Evolutionary conservation across 2,888 invertebrate genomes (phyloP).

Genomic region (Laspeyria flexula): DNA sequence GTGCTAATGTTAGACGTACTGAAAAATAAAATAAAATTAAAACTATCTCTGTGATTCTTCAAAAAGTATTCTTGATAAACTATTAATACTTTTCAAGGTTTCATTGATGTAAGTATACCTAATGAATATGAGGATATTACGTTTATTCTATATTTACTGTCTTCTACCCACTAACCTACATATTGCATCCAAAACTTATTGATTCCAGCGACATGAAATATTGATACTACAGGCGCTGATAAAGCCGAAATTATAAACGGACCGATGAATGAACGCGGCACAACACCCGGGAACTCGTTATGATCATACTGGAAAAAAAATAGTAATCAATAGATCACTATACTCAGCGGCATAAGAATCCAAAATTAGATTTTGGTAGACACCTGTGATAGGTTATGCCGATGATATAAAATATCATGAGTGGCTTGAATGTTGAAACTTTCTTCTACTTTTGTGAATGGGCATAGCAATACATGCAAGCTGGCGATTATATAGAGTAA

Average conservation of each 20-base stretch:
- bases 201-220: conserved; percentile 88
- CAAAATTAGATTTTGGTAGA: conserved; percentile 79
- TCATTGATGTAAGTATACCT: too few relatives aligned
- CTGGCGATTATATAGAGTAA: conserved; percentile 91
- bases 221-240: conserved; percentile 90
- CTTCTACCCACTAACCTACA: conserved; percentile 88
- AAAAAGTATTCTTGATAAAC: too few relatives aligned
- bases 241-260: conserved; percentile 93
- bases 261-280: conserved; percentile 98
- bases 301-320: conserved; percentile 95
- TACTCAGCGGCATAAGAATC: conserved; percentile 60
- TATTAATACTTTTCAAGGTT: too few relatives aligned
- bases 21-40: conserved; percentile 68
- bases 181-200: conserved; percentile 96
- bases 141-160: conserved; percentile 16
- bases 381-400: conserved; percentile 94
- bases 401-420: conserved; percentile 97
- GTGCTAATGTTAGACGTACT: conserved; percentile 94
- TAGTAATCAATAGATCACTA: conserved; percentile 42
- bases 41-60: too few relatives aligned
- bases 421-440: conserved; percentile 99
- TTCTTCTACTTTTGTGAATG: conserved; percentile 99
- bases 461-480: conserved; percentile 94
- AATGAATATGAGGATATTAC: background rate
- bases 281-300: conserved; percentile 98